Evolutionary conservation across 2,797 vertebrate species (phyloP).

Genomic region (Sebastes hubbsi): DNA sequence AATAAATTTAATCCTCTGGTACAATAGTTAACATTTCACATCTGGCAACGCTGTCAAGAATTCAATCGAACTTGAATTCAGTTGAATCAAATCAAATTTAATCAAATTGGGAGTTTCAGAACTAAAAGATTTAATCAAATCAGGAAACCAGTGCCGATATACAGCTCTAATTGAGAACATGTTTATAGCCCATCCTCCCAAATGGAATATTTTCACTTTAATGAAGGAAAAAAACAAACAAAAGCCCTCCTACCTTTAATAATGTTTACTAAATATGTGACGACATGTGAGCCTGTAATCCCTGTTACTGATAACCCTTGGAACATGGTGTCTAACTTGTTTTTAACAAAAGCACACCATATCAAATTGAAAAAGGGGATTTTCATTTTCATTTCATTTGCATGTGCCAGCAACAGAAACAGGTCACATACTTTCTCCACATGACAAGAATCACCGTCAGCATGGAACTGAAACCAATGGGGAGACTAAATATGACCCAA

Average conservation of each 20-base stretch:
- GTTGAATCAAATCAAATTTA: background rate
- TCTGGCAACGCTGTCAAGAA: background rate
- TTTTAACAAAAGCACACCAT: conserved; percentile 13
- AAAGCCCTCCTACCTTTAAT: background rate
- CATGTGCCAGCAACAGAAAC: conserved; percentile 1
- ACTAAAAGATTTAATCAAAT: background rate
- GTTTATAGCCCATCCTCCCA: background rate
- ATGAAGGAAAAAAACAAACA: background rate
- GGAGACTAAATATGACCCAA: conserved; percentile 26
- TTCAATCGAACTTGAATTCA: background rate
- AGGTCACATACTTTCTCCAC: conserved; percentile 24
- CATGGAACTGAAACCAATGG: conserved; percentile 10
- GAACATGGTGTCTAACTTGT: conserved; percentile 12
- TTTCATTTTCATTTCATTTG: background rate
- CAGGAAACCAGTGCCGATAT: background rate
- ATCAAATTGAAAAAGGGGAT: background rate
- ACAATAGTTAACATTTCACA: too few relatives aligned
- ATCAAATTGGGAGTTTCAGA: background rate
- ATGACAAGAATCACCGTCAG: conserved; percentile 16
- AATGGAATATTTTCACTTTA: conserved; percentile 12
- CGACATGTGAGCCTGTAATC: conserved; percentile 22
- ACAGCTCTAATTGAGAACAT: conserved; percentile 1
- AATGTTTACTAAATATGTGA: conserved; percentile 15
- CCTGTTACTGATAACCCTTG: conserved; percentile 8
- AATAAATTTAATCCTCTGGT: too few relatives aligned